Conservation (phyloP, 1,140 invertebrate species). For the Scaptodrosophila lebanonensis region DNA sequence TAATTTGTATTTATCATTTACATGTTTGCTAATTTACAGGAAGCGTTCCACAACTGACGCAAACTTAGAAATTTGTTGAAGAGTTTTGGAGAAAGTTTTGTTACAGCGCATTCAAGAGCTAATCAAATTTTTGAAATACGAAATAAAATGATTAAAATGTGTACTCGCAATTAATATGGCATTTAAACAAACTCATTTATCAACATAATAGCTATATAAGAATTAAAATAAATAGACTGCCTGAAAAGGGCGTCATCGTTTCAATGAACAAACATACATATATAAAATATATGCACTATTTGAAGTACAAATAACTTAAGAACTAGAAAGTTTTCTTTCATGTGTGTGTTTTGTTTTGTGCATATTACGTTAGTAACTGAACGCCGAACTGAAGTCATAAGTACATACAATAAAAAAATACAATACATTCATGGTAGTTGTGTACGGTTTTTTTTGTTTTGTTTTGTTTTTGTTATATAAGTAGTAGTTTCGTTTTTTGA, state of each 20-base stretch:
- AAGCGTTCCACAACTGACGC: constrained; percentile 27
- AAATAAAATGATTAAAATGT: constrained; percentile 29
- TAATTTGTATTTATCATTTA: constrained; percentile 68
- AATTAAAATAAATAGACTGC: constrained; percentile 56
- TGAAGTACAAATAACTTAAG: constrained; percentile 45
- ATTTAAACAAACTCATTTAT: constrained; percentile 47
- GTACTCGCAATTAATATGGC: constrained; percentile 52
- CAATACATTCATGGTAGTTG: no score
- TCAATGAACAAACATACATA: constrained; percentile 19
- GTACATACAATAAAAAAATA: no score
- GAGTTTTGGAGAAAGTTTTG: no score
- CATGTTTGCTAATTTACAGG: constrained; percentile 40
- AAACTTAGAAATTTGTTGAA: no score
- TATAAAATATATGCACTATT: constrained; percentile 30
- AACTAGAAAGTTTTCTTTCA: constrained; percentile 15
- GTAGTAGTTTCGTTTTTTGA: constrained; percentile 24
- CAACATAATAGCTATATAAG: constrained; percentile 46
- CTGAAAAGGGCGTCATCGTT: constrained; percentile 18
- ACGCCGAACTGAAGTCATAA: no score
- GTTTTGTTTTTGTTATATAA: no score
- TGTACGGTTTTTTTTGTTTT: no score
- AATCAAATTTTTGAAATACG: no score
- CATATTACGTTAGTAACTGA: constrained; percentile 46
- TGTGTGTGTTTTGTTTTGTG: constrained; percentile 10
- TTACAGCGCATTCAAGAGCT: no score